Evolutionary conservation across 30 jellyfish, hydroid and myxozoan genomes (phyloP), one percentile per base, ranked within the genome.

Genomic region (Pelagia noctiluca): DNA sequence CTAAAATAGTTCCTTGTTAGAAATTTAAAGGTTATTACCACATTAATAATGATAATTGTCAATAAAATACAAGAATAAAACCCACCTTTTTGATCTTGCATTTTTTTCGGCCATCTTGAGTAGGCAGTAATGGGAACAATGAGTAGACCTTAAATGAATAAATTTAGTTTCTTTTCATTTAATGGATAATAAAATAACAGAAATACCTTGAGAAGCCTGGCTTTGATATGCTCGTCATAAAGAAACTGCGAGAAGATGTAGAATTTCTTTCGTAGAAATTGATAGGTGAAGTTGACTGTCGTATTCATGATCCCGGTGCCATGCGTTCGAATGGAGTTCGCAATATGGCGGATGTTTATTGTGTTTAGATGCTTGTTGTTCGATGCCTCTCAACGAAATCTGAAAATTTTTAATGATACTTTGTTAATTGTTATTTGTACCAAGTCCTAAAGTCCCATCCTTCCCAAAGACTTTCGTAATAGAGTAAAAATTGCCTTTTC

Each of bases 231-330:
- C 38, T 94, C 99, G 64, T 94, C 99, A 60, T 94, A 94, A 23
- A 94, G 82, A 38, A 94, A 94, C 77, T 94, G 99, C 18, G 99
- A 94, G 82, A 94, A 94, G 48, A 94, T 88, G 82, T 87, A 94
- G 88, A 94, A 94, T 50, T 94, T 94, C 97, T 94, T 94, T 80
- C 99, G 96, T 13, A 94, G 95, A 50, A 88, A 94, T 64, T 94
- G 99, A 66, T 86, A 94, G 21, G 99, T 94, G 96, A 94, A 94
- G 52, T 94, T 94, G 80, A 94, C 99, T 4, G 99, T 94, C 10
- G 99, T 94, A 89, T 94, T 94, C 99, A 94, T 94, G 75, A 94
- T 94, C 38, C 99, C 99, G 36, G 96, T 87, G 2, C 99, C 99
- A 72, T 94, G 99, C 13, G 99, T 94, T 23, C 99, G 94, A n/a